Evolutionary conservation across 2,888 invertebrate genomes (phyloP).

Genomic region (Aspidiotus rigidus): DNA sequence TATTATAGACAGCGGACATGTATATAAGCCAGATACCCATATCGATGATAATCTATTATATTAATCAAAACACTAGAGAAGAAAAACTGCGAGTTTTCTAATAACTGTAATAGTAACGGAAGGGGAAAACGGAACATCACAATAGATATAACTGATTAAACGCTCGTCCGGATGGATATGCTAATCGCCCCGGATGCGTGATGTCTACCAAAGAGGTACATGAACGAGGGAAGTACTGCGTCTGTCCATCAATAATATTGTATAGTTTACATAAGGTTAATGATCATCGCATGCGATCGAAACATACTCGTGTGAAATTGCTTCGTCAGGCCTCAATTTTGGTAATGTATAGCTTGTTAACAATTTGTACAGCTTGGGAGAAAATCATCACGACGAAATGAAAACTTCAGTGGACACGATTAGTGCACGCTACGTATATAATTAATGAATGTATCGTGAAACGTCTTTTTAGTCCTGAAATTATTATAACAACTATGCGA

Average conservation of each 20-base stretch:
- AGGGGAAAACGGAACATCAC: not conserved
- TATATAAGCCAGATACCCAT: not conserved
- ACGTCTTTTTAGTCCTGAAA: not conserved
- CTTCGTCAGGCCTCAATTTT: not conserved
- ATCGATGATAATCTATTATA: not conserved
- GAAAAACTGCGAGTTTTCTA: not conserved
- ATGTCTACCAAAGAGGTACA: not conserved
- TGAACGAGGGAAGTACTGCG: not conserved
- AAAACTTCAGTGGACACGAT: not conserved
- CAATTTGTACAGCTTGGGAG: not conserved
- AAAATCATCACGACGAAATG: not conserved
- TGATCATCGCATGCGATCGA: not conserved
- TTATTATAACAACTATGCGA: no score
- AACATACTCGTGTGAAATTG: slow-evolving; percentile 4
- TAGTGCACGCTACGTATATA: not conserved
- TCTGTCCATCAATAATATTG: not conserved
- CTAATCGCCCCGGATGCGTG: not conserved
- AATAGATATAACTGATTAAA: not conserved
- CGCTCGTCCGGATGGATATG: not conserved
- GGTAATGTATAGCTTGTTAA: not conserved
- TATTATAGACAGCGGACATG: no score
- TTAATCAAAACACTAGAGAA: not conserved
- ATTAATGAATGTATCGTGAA: not conserved
- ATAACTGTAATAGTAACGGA: not conserved
- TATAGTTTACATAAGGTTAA: not conserved